Evolutionary conservation across 2,888 invertebrate species (phyloP), one percentile per base, ranked within the genome.

Genomic region (Proisotoma minuta): DNA sequence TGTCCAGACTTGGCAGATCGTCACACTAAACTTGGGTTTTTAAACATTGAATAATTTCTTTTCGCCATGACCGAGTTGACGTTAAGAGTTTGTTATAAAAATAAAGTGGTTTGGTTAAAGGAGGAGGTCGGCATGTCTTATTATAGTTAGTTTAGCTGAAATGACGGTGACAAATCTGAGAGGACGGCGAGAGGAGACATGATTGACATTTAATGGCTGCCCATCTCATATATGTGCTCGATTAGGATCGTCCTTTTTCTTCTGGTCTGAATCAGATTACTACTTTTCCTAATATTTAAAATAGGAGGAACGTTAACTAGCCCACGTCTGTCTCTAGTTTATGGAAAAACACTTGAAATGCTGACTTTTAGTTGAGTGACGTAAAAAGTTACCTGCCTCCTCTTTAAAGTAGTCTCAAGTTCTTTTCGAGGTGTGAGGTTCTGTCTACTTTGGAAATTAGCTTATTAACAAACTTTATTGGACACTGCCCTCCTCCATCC

Each of bases 121-220:
- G 43, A 43, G 34, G 8, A 34, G 43, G 43, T 43, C 8, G 34
- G 34, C 34, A 15, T 10, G 8, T 8, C 15, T 34, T 34, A 15
- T 34, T 34, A 34, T 20, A 12, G 5, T 5, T 18, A 43, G 43
- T 5, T 4, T 49, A 50, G 58, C 54, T 57, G 58, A 63, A 62
- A 62, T 69, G 69, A 69, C 66, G 69, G 69, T 69, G 69, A 69
- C 69, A 69, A 69, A 69, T 69, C 65, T 66, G 54, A 60, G 59
- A 57, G 62, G 24, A 69, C 64, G 64, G 29, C 50, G 61, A 62
- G 62, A 58, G 60, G 48, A 66, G 69, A 69, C 66, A 64, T n/a
- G 69, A 69, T 69, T 69, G 69, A 66, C 69, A 69, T 59, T 69
- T n/a, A 56, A 69, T 63, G 66, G 61, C 66, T 65, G 53, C 66